Evolutionary conservation across 1,140 invertebrate species (phyloP), one percentile per base, ranked within the genome.

Genomic region (Sesamia nonagrioides): DNA sequence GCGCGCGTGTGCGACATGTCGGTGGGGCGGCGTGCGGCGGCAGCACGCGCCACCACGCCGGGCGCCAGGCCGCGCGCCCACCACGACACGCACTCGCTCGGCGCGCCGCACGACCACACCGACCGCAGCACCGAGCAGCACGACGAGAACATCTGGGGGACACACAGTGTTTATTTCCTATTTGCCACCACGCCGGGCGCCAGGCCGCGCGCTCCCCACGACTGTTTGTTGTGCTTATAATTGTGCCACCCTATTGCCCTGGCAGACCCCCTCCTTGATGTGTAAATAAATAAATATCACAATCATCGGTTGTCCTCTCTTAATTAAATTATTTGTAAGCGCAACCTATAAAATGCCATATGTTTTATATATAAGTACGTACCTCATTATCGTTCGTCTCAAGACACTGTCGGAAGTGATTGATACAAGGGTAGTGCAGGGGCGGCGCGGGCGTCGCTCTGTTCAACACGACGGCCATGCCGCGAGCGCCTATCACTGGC

Each of bases 341-440:
- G n/a, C n/a, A n/a, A n/a, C n/a, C n/a, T n/a, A n/a, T n/a, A n/a
- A n/a, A n/a, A n/a, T n/a, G n/a, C n/a, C n/a, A n/a, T n/a, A n/a
- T n/a, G n/a, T n/a, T n/a, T n/a, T n/a, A n/a, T 27, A 3, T 27
- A 27, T 27, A 27, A 1, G 18, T 33, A 40, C 93, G 95, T 92
- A 98, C 98, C 88, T 96, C 94, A 48, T 97, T 94, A 91, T 97
- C 96, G 8, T 96, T 92, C 15, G 97, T 97, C 88, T 98, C 97
- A 80, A 99, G 96, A 84, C 98, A 97, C 82, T 98, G 97, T 63
- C 98, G 96, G 89, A 99, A 98, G 82, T 99, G 97, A 95, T 99
- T 99, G 81, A 99, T 98, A 88, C 98, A 98, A 1, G 98, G 98
- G 95, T 98, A 98, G 90, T 98, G 97, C 37, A 99, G 92, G 86